Base-by-base conservation (phyloP, 1,140 invertebrate species). In the Drosophila tristis region DNA sequence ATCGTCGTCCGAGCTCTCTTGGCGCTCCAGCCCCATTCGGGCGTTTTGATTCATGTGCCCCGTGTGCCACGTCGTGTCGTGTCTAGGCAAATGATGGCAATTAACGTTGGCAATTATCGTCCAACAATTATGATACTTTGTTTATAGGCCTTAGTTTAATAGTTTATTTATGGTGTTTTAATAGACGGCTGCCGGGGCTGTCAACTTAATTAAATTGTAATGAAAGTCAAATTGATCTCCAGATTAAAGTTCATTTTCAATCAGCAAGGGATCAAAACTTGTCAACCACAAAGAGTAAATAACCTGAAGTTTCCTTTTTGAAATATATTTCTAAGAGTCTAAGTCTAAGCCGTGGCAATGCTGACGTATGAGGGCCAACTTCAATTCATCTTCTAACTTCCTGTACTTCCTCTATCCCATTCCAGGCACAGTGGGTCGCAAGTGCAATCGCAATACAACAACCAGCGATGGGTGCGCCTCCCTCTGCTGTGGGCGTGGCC, bases 401-500 rank as follows among this genome's bases (percentile, higher is more conserved):
- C 2, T 31, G 2, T 20, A 7, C 20, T 26, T 23, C 5, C 0
- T 16, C 20, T 20, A 11, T 44, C 7, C 48, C 43, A 35, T 35
- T 35, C 9, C 94, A 7, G 97, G 97, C 5, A 98, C 97, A 0
- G 93, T 94, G 13, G 97, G 97, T 0, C 94, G 97, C 0, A 93
- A 94, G 54, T 98, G 98, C 91, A 97, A 97, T 85, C 93, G 94
- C 47, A 95, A 96, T 2, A 95, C 94, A 16, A 94, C 94, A 4
- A 93, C 93, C 16, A 94, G 94, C 13, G 96, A 97, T 75, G 96
- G 96, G 25, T 98, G 97, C 93, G 94, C 95, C 39, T 95, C 96
- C 1, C 93, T 98, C 25, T 98, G 98, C 93, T 98, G 98, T 92
- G 97, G 97, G 0, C 93, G 97, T 74, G 97, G 97, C 0, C 97